Percentiles rank a stretch among this genome's conserved stretches.
Evolutionary conservation across 2,113 vertebrate genomes (phyloP).

Genomic region (Spheniscus mendiculus): DNA sequence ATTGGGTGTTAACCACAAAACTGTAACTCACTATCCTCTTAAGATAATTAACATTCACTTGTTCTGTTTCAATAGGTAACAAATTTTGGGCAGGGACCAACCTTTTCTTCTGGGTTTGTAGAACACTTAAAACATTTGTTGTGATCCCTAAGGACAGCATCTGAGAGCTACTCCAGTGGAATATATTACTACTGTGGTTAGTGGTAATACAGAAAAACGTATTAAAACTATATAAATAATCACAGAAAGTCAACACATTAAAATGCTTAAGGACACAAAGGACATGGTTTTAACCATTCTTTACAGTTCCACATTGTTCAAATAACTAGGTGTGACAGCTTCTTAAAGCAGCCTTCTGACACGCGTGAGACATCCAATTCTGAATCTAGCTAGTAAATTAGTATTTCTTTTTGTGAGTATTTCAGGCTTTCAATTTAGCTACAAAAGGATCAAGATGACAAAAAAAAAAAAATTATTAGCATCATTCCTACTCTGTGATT

Average conservation of each 20-base stretch:
- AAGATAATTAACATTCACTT: background rate
- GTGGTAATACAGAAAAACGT: background rate
- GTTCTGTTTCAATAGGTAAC: background rate
- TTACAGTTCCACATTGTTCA: background rate
- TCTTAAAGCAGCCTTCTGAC: background rate
- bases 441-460: background rate
- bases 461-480: background rate
- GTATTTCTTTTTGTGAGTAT: background rate
- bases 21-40: background rate
- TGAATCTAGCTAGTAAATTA: background rate
- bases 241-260: background rate
- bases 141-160: background rate
- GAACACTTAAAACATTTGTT: background rate
- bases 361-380: background rate
- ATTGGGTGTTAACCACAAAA: background rate
- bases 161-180: background rate
- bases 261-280: background rate
- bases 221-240: background rate
- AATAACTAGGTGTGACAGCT: background rate
- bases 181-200: background rate
- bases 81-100: background rate
- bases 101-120: background rate
- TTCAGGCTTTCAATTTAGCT: background rate
- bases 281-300: background rate
- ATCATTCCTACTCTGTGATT: background rate